phyloP scores from a whole-genome alignment of 2,888 invertebrate genomes.

The Drosophila mayaguana region DNA sequence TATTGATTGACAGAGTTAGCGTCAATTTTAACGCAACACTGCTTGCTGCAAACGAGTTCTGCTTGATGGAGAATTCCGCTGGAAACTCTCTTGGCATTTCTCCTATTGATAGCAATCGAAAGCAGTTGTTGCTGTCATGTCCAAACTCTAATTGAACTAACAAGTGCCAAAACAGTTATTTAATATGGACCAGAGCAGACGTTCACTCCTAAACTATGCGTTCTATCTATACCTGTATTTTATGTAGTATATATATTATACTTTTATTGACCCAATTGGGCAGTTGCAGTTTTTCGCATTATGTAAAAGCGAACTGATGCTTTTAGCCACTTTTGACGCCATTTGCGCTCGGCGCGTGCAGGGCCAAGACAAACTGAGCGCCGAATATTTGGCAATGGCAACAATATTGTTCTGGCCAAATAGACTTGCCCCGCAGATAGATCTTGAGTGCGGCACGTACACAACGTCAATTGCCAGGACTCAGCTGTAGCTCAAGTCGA shows the following conservation, averaged over 20 bases:
- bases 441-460: conserved; percentile 53
- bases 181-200: conserved; percentile 4
- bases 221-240: not conserved
- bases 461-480: conserved; percentile 47
- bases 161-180: conserved; percentile 17
- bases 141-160: conserved; percentile 36
- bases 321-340: conserved; percentile 45
- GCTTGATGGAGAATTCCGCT: conserved; percentile 20
- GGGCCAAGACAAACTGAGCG: conserved; percentile 50
- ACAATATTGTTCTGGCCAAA: conserved; percentile 44
- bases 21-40: conserved; percentile 15
- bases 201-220: not conserved
- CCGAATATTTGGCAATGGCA: conserved; percentile 61
- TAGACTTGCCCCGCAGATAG: conserved; percentile 45
- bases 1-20: conserved; percentile 69
- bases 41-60: conserved; percentile 39
- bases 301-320: conserved; percentile 26
- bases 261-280: conserved; percentile 11
- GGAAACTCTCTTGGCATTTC: conserved; percentile 23
- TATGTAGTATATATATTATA: not conserved
- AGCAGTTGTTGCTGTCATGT: conserved; percentile 35
- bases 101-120: conserved; percentile 23
- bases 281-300: conserved; percentile 27
- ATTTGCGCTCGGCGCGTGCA: conserved; percentile 40
- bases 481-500: conserved; percentile 65